Conservation (phyloP, 2,113 vertebrate species). For the Poicephalus meyeri region DNA sequence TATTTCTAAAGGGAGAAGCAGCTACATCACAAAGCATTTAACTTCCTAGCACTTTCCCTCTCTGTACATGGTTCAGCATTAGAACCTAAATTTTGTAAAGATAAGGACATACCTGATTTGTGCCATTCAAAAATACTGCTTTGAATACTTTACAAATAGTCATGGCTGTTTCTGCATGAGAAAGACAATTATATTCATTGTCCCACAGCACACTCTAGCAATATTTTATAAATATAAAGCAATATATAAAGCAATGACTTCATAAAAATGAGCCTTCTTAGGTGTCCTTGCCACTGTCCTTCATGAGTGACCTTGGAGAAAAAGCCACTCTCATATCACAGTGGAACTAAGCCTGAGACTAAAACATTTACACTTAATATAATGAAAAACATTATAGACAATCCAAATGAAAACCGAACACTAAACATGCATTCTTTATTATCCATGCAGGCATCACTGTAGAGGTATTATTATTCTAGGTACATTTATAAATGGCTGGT, state of each 20-base stretch:
- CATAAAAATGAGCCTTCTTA: neutral
- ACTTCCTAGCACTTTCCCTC: neutral
- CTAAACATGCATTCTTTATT: neutral
- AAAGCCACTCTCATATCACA: neutral
- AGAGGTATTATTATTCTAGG: neutral
- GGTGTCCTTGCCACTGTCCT: neutral
- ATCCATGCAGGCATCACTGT: neutral
- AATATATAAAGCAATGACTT: neutral
- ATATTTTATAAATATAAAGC: neutral
- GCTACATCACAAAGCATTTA: neutral
- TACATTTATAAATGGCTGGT: neutral
- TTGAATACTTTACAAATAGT: neutral
- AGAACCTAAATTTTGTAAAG: neutral
- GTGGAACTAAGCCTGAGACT: neutral
- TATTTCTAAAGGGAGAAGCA: neutral
- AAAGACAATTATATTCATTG: neutral
- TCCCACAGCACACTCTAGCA: neutral
- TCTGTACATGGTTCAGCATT: neutral
- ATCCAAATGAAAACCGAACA: neutral
- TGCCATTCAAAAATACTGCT: neutral
- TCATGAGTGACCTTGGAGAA: neutral
- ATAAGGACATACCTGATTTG: neutral
- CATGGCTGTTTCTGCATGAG: neutral
- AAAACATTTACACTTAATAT: neutral
- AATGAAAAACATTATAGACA: neutral